Conservation (phyloP, 2,797 vertebrate species). For the Helicolenus hilgendorfi region DNA sequence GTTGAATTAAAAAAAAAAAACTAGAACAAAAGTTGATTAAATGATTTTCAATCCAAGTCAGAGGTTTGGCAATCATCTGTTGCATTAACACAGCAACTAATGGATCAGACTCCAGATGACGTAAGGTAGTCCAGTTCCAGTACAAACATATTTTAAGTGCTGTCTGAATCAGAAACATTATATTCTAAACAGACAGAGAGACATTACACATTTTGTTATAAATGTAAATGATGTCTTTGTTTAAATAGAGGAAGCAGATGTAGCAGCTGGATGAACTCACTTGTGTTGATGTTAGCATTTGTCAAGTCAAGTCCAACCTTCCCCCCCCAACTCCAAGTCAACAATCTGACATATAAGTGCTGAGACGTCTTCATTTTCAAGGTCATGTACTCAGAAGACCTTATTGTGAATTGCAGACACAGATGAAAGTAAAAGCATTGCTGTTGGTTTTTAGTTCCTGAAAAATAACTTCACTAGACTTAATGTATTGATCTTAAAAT, state of each 20-base stretch:
- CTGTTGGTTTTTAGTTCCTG: constrained; percentile 31
- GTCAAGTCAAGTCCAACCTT: background rate
- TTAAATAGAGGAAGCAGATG: background rate
- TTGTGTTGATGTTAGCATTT: background rate
- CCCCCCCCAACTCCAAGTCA: background rate
- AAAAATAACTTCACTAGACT: background rate
- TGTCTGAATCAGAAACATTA: background rate
- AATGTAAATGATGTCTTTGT: background rate
- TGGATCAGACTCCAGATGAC: background rate
- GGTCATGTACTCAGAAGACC: background rate
- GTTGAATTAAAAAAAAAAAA: background rate
- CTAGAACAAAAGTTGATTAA: background rate
- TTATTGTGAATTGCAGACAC: background rate
- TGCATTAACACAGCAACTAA: background rate
- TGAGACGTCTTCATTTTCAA: background rate
- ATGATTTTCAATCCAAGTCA: background rate
- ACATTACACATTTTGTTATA: background rate
- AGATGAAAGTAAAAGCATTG: background rate
- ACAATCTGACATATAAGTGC: background rate
- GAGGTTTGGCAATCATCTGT: background rate
- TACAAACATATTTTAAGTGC: background rate
- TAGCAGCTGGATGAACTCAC: background rate
- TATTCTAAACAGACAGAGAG: background rate
- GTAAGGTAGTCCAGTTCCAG: background rate
- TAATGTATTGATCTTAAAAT: background rate